Evolutionary conservation across 2,888 invertebrate species (phyloP).

Genomic region (Creontiades dilutus): DNA sequence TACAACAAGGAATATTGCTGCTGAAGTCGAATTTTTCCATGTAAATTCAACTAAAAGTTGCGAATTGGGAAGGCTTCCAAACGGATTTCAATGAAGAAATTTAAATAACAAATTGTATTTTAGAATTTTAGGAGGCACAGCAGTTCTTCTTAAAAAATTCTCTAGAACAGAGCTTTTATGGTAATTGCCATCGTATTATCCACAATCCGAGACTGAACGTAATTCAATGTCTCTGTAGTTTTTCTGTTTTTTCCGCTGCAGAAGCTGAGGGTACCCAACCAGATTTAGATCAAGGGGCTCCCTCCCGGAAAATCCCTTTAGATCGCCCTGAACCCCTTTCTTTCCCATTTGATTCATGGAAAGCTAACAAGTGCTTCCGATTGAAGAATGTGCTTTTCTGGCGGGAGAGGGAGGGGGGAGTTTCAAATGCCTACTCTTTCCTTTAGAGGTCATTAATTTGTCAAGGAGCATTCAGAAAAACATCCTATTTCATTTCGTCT

Average conservation of each 20-base stretch:
- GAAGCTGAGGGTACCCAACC: not conserved
- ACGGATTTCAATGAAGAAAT: too few species aligned
- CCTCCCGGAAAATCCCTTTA: not conserved
- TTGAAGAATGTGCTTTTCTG: slow-evolving; percentile 38
- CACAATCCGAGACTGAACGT: not conserved
- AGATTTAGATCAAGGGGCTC: slow-evolving; percentile 16
- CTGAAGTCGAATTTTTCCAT: too few species aligned
- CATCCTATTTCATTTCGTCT: slow-evolving; percentile 37
- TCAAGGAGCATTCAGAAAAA: slow-evolving; percentile 3
- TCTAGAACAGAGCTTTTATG: too few species aligned
- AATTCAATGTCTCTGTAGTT: not conserved
- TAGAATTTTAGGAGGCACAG: too few species aligned
- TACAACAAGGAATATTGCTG: too few species aligned
- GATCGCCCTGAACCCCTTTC: not conserved
- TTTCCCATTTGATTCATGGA: slow-evolving; percentile 59
- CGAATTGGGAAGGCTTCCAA: too few species aligned
- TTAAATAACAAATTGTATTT: too few species aligned
- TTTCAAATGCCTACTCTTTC: slow-evolving; percentile 24
- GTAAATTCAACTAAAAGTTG: too few species aligned
- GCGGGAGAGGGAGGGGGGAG: not conserved
- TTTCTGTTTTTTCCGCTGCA: slow-evolving; percentile 18
- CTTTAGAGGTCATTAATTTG: slow-evolving; percentile 18
- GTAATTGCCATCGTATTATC: too few species aligned
- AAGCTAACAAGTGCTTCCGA: slow-evolving; percentile 51
- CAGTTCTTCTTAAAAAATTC: too few species aligned